Evolutionary conservation across 30 jellyfish, hydroid and myxozoan species (phyloP), one percentile per base, ranked within the genome.

Genomic region (Aurelia sp.): DNA sequence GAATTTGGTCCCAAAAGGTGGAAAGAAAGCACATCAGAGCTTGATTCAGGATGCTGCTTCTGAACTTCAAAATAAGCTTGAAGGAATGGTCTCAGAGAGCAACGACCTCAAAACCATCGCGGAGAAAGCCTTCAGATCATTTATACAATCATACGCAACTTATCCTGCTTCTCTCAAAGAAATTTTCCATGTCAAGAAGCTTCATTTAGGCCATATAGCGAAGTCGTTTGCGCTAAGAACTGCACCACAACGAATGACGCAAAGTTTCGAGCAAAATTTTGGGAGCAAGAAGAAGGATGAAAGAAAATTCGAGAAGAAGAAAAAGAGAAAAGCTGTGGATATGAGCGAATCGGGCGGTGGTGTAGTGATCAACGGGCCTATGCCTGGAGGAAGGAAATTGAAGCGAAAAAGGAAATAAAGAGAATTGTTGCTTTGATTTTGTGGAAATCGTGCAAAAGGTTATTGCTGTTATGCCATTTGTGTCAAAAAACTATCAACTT

Each of bases 151-250:
- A 21, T 96, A 96, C 62, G 88, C 99, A 9, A 74, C 98, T 0
- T 96, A 96, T 68, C 99, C 99, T 18, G 57, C 91, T 11, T 16
- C 52, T 5, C 63, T 91, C 40, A 96, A 96, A 67, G 91, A 83
- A 16, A 84, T 96, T 35, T 96, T 96, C 75, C 96, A 90, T 67
- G 83, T 88, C 52, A 91, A 87, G 68, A 58, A 80, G 61, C 85
- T 96, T 21, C 99, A 96, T 78, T 63, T 90, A 35, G 99, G 99
- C 9, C 99, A 96, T 70, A 24, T 91, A 48, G 99, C 99, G 5
- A 91, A 96, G 44, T 85, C 97, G 4, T 96, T 91, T 82, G 98
- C 93, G n/a, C 78, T 96, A 48, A 72, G 98, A 58, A 88, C 89
- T 67, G 97, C 98, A 13, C 99, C 99, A 15, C 90, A 77, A 22